A percentile compares a stretch with the other conserved stretches of the same genome.
Evolutionary conservation across 2,888 invertebrate species (phyloP).

Genomic region (Pristionchus entomophagus): DNA sequence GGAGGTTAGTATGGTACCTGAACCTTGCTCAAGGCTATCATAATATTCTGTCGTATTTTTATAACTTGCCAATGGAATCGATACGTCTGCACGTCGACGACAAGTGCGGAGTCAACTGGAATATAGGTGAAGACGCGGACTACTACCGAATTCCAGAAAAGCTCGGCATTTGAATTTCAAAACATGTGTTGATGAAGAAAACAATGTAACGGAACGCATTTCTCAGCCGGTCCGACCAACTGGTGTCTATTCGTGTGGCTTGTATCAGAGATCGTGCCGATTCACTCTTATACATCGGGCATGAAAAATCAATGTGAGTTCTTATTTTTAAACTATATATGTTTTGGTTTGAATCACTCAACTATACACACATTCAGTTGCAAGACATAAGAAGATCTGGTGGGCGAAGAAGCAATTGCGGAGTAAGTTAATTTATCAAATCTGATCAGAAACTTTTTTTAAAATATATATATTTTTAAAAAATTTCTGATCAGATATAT

Average conservation of each 20-base stretch:
- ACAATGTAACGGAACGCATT: too few relatives aligned
- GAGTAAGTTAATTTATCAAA: too few relatives aligned
- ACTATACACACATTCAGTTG: neutral
- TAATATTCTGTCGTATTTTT: too few relatives aligned
- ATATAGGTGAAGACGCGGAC: conserved; percentile 69
- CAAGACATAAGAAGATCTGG: neutral
- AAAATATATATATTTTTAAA: too few relatives aligned
- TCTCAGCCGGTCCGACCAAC: conserved; percentile 72
- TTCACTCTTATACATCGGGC: conserved; percentile 48
- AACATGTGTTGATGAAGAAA: too few relatives aligned
- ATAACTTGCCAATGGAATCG: conserved; percentile 65
- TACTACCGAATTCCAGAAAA: too few relatives aligned
- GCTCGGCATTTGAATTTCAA: too few relatives aligned
- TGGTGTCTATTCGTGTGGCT: conserved; percentile 75
- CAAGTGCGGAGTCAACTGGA: conserved; percentile 76
- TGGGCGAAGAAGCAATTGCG: conserved; percentile 41
- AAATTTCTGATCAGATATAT: too few relatives aligned
- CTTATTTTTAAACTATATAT: neutral
- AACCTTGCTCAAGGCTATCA: too few relatives aligned
- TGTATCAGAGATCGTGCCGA: conserved; percentile 72
- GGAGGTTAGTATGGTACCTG: too few relatives aligned
- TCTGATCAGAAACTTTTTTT: too few relatives aligned
- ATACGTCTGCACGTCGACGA: conserved; percentile 73
- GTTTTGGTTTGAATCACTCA: neutral
- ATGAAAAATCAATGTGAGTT: neutral